Evolutionary conservation across 1,140 invertebrate species (phyloP).

Genomic region (Leptinotarsa undecemlineata): DNA sequence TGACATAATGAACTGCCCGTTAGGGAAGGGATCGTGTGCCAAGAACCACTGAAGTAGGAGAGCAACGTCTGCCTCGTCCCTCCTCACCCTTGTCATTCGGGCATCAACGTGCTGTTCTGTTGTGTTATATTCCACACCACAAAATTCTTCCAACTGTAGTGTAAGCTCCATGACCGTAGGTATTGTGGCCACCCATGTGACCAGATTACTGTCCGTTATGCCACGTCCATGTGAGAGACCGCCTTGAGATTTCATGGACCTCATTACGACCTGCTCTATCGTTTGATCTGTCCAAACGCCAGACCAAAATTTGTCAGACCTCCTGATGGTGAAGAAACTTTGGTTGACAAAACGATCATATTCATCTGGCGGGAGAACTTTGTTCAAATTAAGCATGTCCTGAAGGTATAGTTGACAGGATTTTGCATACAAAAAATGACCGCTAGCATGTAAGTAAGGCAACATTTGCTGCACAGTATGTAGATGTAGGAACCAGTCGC

Average conservation of each 20-base stretch:
- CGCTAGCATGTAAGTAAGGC: slow-evolving; percentile 54
- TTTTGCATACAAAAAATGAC: slow-evolving; percentile 54
- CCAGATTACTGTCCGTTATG: slow-evolving; percentile 33
- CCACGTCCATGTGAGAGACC: slow-evolving; percentile 43
- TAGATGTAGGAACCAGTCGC: slow-evolving; percentile 50
- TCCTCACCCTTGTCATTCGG: not conserved
- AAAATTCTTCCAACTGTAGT: slow-evolving; percentile 36
- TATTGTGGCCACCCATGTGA: slow-evolving; percentile 37
- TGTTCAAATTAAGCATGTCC: slow-evolving; percentile 42
- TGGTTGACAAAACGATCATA: slow-evolving; percentile 38
- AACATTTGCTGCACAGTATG: slow-evolving; percentile 48
- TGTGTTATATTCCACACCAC: slow-evolving; percentile 27
- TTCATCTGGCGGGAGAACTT: slow-evolving; percentile 30
- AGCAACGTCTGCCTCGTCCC: slow-evolving; percentile 20
- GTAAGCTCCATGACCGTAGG: slow-evolving; percentile 24
- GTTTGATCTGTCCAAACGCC: slow-evolving; percentile 55
- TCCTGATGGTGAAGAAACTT: slow-evolving; percentile 51
- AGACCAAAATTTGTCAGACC: slow-evolving; percentile 54
- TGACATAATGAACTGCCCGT: slow-evolving; percentile 3
- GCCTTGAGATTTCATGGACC: slow-evolving; percentile 49
- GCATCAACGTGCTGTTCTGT: slow-evolving; percentile 30
- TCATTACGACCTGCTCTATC: slow-evolving; percentile 54
- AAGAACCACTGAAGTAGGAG: slow-evolving; percentile 14
- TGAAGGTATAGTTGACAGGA: slow-evolving; percentile 49
- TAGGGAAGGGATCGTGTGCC: slow-evolving; percentile 26